Evolutionary conservation across 2,797 vertebrate species (phyloP), one percentile per base, ranked within the genome.

Genomic region (Catamblyrhynchus diadema): DNA sequence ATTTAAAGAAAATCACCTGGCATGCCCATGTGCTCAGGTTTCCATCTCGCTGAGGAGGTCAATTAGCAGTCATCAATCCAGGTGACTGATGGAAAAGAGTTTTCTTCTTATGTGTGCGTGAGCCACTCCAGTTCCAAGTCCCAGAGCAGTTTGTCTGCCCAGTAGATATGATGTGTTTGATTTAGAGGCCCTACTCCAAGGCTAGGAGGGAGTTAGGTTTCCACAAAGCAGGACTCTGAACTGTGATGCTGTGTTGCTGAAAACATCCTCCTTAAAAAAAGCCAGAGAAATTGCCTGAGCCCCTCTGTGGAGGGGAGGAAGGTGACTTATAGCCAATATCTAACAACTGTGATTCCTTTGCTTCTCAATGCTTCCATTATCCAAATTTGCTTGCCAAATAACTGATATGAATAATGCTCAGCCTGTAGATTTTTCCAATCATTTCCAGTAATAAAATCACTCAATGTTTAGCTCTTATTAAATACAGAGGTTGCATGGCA

Each of bases 361-460:
- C 72, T 92, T 45, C 62, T 83, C 28, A 1, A 7, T 7, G 1
- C 69, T 79, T 86, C 62, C 27, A 66, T 93, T 79, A 84, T 45
- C 62, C 82, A 86, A 32, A 86, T 80, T 78, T 70, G 64, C 56
- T 81, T 94, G 95, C 87, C 95, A 97, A 64, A 81, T 84, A 77
- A 30, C 79, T 94, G 80, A 70, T 92, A 65, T 2, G 7, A 79
- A 70, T 84, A 91, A 50, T 73, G 30, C 33, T 69, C 9, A 2
- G 41, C 70, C 77, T 94, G 73, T 81, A 70, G 66, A 56, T 83
- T 93, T 94, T 95, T 62, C 80, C 87, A 81, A 28, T 79, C 64
- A 79, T 79, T 95, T 86, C 35, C 85, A 94, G 77, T 83, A 94
- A 93, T 75, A 88, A 89, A 93, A 91, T 20, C 35, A 89, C 51